phyloP scores from a whole-genome alignment of 2,113 vertebrate species.

The Podilymbus podiceps region DNA sequence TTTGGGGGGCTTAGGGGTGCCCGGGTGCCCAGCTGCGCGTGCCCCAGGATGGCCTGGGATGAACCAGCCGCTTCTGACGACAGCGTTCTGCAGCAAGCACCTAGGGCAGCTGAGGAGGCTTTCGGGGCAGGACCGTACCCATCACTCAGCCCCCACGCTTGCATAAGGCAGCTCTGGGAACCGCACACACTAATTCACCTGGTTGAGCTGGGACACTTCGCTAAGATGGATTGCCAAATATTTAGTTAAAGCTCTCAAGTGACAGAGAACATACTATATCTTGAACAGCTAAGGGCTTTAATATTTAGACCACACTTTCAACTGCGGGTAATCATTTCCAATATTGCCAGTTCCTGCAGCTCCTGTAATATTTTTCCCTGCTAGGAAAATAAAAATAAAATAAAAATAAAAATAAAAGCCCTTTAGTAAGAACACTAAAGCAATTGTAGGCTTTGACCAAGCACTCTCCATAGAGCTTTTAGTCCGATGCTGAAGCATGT shows the following conservation, averaged over 20 bases:
- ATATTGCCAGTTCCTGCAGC: neutral
- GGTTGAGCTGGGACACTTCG: neutral
- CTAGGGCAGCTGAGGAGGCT: rapidly evolving
- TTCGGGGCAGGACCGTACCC: neutral
- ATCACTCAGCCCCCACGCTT: neutral
- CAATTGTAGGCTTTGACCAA: neutral
- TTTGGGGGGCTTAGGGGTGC: neutral
- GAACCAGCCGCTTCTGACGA: neutral
- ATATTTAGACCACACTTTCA: neutral
- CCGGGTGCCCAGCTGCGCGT: neutral
- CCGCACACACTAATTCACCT: neutral
- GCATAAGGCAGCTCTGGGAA: neutral
- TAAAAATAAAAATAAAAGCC: neutral
- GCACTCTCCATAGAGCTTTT: neutral
- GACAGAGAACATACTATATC: neutral
- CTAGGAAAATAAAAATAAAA: neutral
- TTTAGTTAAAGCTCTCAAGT: constrained; percentile 30
- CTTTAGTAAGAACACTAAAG: neutral
- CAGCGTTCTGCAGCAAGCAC: neutral
- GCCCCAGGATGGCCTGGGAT: rapidly evolving
- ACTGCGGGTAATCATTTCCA: neutral
- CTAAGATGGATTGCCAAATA: neutral
- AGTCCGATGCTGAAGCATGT: rapidly evolving
- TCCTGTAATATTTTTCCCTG: neutral
- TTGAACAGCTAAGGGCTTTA: neutral